Evolutionary conservation across 1,140 invertebrate species (phyloP).

Genomic region (Vollenhovia emeryi): DNA sequence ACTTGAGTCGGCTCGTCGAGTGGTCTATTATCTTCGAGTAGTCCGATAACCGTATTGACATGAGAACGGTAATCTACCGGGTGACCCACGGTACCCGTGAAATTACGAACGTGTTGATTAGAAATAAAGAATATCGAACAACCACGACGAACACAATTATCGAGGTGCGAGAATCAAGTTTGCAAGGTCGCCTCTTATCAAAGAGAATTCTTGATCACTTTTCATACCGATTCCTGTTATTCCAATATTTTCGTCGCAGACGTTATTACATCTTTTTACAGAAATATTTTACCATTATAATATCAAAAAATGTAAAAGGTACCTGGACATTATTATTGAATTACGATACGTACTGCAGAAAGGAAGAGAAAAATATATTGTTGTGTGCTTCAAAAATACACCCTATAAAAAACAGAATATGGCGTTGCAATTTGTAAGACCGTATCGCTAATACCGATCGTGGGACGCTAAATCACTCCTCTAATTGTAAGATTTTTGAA

Average conservation of each 20-base stretch:
- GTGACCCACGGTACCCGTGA: constrained; percentile 59
- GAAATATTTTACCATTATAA: neutral
- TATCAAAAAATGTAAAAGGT: neutral
- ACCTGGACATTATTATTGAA: neutral
- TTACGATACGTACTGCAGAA: neutral
- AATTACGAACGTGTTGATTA: neutral
- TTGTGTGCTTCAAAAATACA: neutral
- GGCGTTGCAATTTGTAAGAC: neutral
- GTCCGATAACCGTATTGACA: constrained; percentile 69
- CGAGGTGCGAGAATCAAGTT: neutral
- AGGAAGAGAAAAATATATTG: neutral
- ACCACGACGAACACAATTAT: neutral
- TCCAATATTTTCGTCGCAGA: neutral
- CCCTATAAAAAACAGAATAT: neutral
- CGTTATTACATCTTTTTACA: neutral
- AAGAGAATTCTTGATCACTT: neutral
- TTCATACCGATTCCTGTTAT: neutral
- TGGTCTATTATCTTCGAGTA: constrained; percentile 66
- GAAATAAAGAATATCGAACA: neutral
- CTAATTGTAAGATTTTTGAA: neutral
- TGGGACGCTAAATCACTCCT: neutral
- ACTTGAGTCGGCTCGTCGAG: constrained; percentile 52
- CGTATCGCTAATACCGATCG: neutral
- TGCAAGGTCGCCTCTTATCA: neutral
- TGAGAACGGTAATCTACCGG: constrained; percentile 65